These are phyloP conservation scores for Caprella mutica DNA, from an alignment of 2,888 invertebrate species.

Conservation along the genomic window DNA sequence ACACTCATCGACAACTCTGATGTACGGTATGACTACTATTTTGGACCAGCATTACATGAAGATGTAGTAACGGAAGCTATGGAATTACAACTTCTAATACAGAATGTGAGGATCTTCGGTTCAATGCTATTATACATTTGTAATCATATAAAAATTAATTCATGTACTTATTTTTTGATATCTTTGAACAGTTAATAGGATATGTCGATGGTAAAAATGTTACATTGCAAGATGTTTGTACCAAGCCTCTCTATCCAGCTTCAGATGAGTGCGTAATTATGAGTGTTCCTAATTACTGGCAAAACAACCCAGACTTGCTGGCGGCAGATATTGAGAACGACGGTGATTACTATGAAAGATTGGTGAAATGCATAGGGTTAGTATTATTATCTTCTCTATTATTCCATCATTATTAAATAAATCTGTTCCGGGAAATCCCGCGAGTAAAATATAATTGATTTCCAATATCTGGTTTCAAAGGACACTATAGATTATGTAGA, in stretches of 20 bases:
- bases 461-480: too few relatives aligned
- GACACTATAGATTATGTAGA: too few relatives aligned
- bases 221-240: constrained; percentile 71
- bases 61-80: constrained; percentile 63
- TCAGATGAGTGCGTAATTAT: constrained; percentile 69
- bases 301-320: constrained; percentile 54
- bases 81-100: constrained; percentile 58
- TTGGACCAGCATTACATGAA: constrained; percentile 75
- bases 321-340: constrained; percentile 37
- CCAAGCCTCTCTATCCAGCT: constrained; percentile 67
- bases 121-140: not conserved
- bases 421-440: too few relatives aligned
- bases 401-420: too few relatives aligned
- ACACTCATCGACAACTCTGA: not conserved
- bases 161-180: not conserved
- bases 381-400: too few relatives aligned
- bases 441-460: too few relatives aligned
- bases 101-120: constrained; percentile 10
- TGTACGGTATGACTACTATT: constrained; percentile 40
- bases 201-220: constrained; percentile 33
- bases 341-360: not conserved
- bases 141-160: not conserved
- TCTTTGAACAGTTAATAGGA: constrained; percentile 6
- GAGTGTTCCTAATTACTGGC: constrained; percentile 84
- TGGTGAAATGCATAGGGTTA: constrained; percentile 14